Evolutionary conservation across 2,888 invertebrate species (phyloP).

Genomic region (Bhutanitis thaidina): DNA sequence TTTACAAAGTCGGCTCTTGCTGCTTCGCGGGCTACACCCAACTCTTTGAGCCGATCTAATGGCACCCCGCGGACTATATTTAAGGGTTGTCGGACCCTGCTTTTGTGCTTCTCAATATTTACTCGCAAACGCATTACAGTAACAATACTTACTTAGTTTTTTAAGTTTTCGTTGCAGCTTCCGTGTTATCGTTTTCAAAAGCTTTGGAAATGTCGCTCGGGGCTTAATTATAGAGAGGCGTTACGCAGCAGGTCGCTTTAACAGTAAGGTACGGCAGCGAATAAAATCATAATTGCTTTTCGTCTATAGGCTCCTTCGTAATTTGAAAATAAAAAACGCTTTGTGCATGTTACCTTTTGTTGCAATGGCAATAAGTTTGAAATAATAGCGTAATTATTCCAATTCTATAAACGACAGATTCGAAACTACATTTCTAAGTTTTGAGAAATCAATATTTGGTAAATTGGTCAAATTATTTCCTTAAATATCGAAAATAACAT

Average conservation of each 20-base stretch:
- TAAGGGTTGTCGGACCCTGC: constrained; percentile 72
- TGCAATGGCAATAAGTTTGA: constrained; percentile 10
- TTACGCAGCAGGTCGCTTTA: constrained; percentile 69
- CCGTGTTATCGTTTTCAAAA: constrained; percentile 79
- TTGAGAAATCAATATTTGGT: too few species aligned
- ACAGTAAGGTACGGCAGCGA: constrained; percentile 51
- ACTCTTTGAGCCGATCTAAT: constrained; percentile 76
- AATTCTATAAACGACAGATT: not conserved
- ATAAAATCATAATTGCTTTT: constrained; percentile 63
- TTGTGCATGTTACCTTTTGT: constrained; percentile 53
- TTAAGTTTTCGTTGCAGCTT: constrained; percentile 75
- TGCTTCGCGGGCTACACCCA: constrained; percentile 66
- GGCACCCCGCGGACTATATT: constrained; percentile 74
- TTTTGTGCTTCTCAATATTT: constrained; percentile 77
- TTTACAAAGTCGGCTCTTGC: constrained; percentile 71
- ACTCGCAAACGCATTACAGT: constrained; percentile 77
- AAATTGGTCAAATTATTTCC: too few species aligned
- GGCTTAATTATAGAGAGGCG: constrained; percentile 72
- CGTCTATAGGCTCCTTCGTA: constrained; percentile 42
- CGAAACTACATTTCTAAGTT: too few species aligned
- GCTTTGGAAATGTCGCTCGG: constrained; percentile 71
- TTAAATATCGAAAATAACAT: not conserved
- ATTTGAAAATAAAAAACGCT: constrained; percentile 45
- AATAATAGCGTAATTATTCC: constrained; percentile 4
- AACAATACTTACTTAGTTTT: constrained; percentile 77